phyloP scores from a whole-genome alignment of 2,113 vertebrate species.

The Piaya cayana region DNA sequence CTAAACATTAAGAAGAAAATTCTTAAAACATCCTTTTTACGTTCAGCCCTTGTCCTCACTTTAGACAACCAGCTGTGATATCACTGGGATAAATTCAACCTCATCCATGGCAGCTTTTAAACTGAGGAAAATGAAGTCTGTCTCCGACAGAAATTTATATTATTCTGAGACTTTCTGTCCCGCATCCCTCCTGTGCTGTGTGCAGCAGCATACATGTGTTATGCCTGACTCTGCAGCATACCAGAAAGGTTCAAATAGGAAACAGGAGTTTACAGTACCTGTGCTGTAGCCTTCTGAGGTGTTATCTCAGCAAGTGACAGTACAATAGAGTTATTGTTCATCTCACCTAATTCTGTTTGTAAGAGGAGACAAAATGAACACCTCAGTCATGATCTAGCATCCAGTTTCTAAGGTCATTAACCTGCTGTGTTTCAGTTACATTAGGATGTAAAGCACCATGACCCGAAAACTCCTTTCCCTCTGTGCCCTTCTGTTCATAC shows the following conservation, averaged over 20 bases:
- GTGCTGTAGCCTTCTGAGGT: background rate
- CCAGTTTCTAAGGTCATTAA: background rate
- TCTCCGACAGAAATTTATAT: background rate
- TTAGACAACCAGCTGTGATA: background rate
- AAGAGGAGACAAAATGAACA: background rate
- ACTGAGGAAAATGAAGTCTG: background rate
- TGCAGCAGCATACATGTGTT: background rate
- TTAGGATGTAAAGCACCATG: background rate
- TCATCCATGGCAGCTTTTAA: background rate
- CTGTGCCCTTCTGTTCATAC: background rate
- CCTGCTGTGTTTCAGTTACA: background rate
- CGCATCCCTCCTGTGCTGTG: accelerated
- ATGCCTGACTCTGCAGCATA: background rate
- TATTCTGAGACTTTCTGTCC: background rate
- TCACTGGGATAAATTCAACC: background rate
- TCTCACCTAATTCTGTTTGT: background rate
- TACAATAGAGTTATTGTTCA: background rate
- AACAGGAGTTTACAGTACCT: background rate
- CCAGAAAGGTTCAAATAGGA: background rate
- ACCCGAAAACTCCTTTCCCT: background rate
- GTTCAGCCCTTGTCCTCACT: background rate
- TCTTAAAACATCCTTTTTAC: background rate
- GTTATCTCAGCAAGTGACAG: background rate
- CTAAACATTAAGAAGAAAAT: background rate
- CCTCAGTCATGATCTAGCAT: background rate